These are phyloP conservation scores for Cryptotis parvus DNA, from an alignment of 2,113 vertebrate species.

Conservation along the genomic window DNA sequence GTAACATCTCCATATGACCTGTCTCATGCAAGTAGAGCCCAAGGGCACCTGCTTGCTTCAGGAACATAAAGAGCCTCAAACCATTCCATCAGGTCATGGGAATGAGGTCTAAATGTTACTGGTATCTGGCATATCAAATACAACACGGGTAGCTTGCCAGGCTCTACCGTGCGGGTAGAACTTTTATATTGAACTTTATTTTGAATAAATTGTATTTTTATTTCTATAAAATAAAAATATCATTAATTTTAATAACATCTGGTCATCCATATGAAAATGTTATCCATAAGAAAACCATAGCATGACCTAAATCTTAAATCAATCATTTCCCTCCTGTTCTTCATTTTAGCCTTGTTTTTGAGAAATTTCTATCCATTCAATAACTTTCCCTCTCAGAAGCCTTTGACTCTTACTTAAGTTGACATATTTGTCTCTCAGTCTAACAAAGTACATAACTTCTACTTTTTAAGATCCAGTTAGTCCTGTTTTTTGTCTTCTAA, in stretches of 20 bases:
- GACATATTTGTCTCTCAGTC: background rate
- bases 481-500: background rate
- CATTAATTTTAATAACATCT: background rate
- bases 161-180: too few species aligned
- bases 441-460: background rate
- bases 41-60: too few species aligned
- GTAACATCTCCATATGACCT: too few species aligned
- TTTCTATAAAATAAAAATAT: background rate
- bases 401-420: background rate
- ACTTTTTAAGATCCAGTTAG: too few species aligned
- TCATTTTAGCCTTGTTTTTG: background rate
- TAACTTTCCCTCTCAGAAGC: background rate
- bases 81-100: too few species aligned
- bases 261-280: background rate
- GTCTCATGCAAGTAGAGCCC: too few species aligned
- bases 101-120: too few species aligned
- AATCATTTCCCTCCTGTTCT: background rate
- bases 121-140: too few species aligned
- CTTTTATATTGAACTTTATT: too few species aligned
- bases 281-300: background rate
- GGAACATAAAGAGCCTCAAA: too few species aligned
- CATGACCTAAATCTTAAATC: background rate
- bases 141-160: too few species aligned
- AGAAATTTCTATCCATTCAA: background rate
- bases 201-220: slow-evolving; percentile 23